A percentile compares a stretch with the other conserved stretches of the same genome.
Evolutionary conservation across 2,113 vertebrate species (phyloP).

Genomic region (Centrocercus urophasianus): DNA sequence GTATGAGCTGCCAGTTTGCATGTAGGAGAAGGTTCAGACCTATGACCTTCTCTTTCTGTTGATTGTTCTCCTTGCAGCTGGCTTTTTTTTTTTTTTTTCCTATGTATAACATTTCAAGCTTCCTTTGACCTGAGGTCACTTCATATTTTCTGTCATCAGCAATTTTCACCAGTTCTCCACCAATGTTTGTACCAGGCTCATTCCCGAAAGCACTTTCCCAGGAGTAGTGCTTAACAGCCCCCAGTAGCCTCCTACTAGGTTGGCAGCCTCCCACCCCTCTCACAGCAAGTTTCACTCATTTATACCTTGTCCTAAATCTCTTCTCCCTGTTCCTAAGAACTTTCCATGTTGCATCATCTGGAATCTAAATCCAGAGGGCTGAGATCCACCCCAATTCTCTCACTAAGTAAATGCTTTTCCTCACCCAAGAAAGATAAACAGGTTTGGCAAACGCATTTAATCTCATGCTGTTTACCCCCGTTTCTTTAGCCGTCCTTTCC

Average conservation of each 20-base stretch:
- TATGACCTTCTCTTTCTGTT: neutral
- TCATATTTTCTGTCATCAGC: constrained; percentile 44
- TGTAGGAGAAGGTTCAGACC: neutral
- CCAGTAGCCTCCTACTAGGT: neutral
- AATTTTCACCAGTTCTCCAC: constrained; percentile 7
- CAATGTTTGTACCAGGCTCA: neutral
- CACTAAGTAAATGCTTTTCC: constrained; percentile 25
- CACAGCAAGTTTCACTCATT: neutral
- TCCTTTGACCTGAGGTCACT: constrained; percentile 15
- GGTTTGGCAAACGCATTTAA: constrained; percentile 52
- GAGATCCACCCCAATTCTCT: neutral
- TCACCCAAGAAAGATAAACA: constrained; percentile 35
- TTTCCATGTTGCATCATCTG: neutral
- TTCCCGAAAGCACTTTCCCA: constrained; percentile 19
- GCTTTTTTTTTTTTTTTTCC: neutral
- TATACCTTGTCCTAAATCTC: neutral
- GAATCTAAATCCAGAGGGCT: neutral
- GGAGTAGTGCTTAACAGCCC: neutral
- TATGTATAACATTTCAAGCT: neutral
- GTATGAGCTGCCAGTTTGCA: neutral
- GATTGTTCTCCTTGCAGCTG: neutral
- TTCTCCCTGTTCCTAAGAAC: constrained; percentile 1
- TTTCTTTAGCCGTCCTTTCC: neutral
- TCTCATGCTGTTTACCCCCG: constrained; percentile 34
- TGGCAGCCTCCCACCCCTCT: neutral